Evolutionary conservation across 2,888 invertebrate genomes (phyloP), one percentile per base, ranked within the genome.

Genomic region (Aphelenchoides bicaudatus): DNA sequence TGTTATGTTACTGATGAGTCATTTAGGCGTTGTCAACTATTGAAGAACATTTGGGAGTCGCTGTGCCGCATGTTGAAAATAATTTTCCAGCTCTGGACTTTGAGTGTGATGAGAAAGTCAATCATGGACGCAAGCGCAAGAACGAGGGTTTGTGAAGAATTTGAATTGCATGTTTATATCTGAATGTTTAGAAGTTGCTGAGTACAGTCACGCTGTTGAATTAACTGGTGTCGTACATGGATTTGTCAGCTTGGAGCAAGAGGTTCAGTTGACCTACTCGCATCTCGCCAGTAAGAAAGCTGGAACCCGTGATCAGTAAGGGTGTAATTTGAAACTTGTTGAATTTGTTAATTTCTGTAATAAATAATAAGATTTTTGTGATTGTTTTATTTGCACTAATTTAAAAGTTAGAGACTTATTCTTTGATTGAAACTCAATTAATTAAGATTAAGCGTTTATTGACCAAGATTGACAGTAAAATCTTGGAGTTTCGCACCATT

Each of bases 21-120:
- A 52, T 68, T 52, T 81, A 92, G 90, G 88, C 88, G 78, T 83
- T 98, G 71, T 89, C 87, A 0, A 96, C 96, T 66, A 90, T 99
- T 55, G 98, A 99, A 80, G 98, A 98, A 67, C 96, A 98, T 81
- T 82, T 99, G 61, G 93, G 91, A 71, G 86, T 94, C 61, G 93
- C 96, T 1, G 93, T 99, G 73, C 89, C 89, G 74, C 90, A 91
- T 82, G 85, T 94, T 0, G 88, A 86, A 28, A 81, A 86, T 0
- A 88, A 91, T 72, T 83, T 98, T 78, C 88, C 89, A 75, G 89
- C 99, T 31, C 91, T 94, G 0, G 81, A 86, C 63, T 88, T 96
- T 80, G 91, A 94, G 78, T 99, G 96, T 80, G 98, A 99, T 81
- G 98, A 98, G 0, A 96, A 94, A 83, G 96, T 94, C 1, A 86